Conservation (phyloP, 2,797 vertebrate genomes). For the Toxotes lorentzi region DNA sequence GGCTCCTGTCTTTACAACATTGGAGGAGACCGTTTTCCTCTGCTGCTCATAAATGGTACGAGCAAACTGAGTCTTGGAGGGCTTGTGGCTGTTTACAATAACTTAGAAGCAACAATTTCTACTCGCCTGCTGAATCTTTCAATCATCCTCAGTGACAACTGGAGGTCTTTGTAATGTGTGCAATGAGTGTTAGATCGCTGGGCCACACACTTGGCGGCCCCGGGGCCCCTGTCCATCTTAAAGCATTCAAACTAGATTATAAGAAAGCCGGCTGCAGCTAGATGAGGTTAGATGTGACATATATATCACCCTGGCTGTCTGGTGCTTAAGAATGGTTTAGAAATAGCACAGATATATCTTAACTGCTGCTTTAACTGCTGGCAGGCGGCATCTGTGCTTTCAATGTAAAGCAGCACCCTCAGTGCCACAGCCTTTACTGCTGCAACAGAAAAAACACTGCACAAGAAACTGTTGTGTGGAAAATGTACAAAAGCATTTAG, state of each 20-base stretch:
- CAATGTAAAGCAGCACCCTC: not conserved
- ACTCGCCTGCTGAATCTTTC: constrained; percentile 9
- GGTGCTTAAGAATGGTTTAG: not conserved
- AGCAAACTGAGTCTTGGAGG: not conserved
- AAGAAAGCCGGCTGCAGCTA: constrained; percentile 25
- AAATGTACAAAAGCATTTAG: not conserved
- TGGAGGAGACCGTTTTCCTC: constrained; percentile 10
- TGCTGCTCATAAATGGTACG: constrained; percentile 17
- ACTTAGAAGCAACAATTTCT: constrained; percentile 7
- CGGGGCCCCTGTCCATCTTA: constrained; percentile 4
- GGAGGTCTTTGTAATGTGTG: not conserved
- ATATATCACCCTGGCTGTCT: not conserved
- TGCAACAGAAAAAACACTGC: not conserved
- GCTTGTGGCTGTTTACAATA: constrained; percentile 11
- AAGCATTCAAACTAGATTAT: constrained; percentile 53
- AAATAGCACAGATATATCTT: not conserved
- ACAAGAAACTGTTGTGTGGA: not conserved
- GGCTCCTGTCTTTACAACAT: not conserved
- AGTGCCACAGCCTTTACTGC: not conserved
- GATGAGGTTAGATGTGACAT: constrained; percentile 46
- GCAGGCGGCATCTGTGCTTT: not conserved
- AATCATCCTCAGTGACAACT: constrained; percentile 38
- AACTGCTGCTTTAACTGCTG: not conserved
- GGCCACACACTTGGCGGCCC: not conserved
- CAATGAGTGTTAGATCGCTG: not conserved